These are phyloP conservation scores for Bombyx mandarina DNA, from an alignment of 1,140 invertebrate species.

Conservation along the genomic window DNA sequence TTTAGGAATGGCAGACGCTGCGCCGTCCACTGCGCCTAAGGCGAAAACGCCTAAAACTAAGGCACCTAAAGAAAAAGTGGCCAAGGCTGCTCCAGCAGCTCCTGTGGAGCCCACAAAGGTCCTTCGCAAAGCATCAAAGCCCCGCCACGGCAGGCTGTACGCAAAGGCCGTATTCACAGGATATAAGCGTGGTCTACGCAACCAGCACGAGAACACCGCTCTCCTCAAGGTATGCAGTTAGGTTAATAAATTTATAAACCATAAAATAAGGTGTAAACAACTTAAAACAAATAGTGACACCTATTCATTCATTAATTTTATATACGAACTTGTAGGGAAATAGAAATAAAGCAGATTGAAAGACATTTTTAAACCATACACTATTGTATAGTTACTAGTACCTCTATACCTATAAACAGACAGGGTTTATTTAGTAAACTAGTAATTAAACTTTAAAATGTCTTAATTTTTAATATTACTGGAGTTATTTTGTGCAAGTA, in stretches of 20 bases:
- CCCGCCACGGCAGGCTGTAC: constrained; percentile 88
- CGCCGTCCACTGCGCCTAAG: constrained; percentile 72
- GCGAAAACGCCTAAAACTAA: constrained; percentile 74
- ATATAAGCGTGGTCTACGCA: constrained; percentile 96
- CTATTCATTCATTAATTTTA: too few species aligned
- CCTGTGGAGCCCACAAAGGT: constrained; percentile 62
- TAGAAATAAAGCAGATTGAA: too few species aligned
- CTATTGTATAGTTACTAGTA: too few species aligned
- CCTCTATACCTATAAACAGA: too few species aligned
- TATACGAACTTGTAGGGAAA: too few species aligned
- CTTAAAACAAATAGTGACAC: too few species aligned
- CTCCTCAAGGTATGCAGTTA: constrained; percentile 82
- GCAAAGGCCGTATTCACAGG: constrained; percentile 98
- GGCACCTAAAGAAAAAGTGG: constrained; percentile 72
- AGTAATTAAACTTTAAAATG: too few species aligned
- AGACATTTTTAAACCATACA: too few species aligned
- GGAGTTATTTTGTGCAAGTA: too few species aligned
- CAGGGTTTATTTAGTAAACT: too few species aligned
- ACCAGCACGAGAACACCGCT: constrained; percentile 98
- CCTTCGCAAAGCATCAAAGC: constrained; percentile 74
- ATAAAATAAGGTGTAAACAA: too few species aligned
- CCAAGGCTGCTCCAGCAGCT: constrained; percentile 64
- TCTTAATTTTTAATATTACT: too few species aligned
- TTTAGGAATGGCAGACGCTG: constrained; percentile 77
- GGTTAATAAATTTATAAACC: neutral